Percentiles rank a stretch among this genome's conserved stretches.
Conservation (phyloP, 2,113 vertebrate species). For the Camelus bactrianus region DNA sequence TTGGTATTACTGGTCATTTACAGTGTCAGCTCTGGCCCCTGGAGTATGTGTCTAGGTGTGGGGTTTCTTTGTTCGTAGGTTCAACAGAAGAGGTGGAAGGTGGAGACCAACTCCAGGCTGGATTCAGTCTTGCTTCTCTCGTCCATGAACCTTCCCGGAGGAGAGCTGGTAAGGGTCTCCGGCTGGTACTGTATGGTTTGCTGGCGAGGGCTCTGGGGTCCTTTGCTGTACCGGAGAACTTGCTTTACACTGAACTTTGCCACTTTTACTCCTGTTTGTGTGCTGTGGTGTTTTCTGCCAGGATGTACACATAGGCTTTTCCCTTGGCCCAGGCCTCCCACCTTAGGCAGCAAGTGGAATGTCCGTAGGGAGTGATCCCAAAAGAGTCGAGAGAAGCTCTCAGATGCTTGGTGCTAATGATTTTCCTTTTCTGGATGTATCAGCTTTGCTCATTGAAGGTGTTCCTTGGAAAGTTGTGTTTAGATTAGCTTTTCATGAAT, state of each 20-base stretch:
- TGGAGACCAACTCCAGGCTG: conserved; percentile 96
- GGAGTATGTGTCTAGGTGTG: not conserved
- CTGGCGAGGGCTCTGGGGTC: not conserved
- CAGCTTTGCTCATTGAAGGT: not conserved
- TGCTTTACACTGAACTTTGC: not conserved
- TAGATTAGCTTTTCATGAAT: not conserved
- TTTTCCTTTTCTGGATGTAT: not conserved
- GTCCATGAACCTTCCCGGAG: conserved; percentile 96
- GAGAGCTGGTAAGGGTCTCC: conserved; percentile 93
- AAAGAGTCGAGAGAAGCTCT: not conserved
- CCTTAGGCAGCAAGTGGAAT: not conserved
- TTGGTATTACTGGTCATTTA: not conserved
- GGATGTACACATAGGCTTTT: not conserved
- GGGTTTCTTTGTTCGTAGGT: conserved; percentile 87
- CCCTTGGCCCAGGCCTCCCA: not conserved
- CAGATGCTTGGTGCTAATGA: not conserved
- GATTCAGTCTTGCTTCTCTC: conserved; percentile 97
- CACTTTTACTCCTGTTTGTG: not conserved
- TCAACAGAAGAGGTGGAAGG: conserved; percentile 98
- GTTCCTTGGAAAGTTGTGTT: not conserved
- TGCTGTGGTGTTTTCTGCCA: not conserved
- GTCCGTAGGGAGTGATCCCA: not conserved
- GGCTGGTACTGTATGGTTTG: fast-evolving
- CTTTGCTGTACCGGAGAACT: not conserved
- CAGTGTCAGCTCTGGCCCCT: fast-evolving